These are phyloP conservation scores for Hirtodrosophila histrioides DNA, from an alignment of 2,888 invertebrate genomes.

Conservation along the genomic window DNA sequence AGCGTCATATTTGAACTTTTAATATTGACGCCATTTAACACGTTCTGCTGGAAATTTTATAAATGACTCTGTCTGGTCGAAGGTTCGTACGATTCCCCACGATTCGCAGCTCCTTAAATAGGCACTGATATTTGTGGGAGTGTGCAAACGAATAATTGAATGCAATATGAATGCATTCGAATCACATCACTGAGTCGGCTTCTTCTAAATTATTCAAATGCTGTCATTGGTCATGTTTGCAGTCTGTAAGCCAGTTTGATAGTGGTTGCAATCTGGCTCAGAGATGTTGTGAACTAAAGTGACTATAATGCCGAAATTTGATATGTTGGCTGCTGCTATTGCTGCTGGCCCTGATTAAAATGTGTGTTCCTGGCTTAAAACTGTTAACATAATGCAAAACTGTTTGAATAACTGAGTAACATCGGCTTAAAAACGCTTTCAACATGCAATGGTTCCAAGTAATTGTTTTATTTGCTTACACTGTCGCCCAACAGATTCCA, in stretches of 20 bases:
- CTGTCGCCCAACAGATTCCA: neutral
- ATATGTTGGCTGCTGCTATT: too few species aligned
- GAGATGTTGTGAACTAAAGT: too few species aligned
- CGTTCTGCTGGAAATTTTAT: conserved; percentile 76
- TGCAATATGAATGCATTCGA: conserved; percentile 45
- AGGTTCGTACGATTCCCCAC: conserved; percentile 1
- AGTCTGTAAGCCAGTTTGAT: neutral
- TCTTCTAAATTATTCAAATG: conserved; percentile 19
- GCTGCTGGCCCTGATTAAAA: too few species aligned
- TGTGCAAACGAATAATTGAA: conserved; percentile 39
- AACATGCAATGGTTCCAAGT: too few species aligned
- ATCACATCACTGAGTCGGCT: conserved; percentile 11
- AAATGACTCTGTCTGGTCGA: conserved; percentile 71
- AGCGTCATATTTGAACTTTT: conserved; percentile 79
- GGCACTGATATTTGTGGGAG: conserved; percentile 38
- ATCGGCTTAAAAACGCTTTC: too few species aligned
- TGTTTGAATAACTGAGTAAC: too few species aligned
- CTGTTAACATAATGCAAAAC: too few species aligned
- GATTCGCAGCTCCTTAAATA: conserved; percentile 2
- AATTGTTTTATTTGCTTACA: too few species aligned
- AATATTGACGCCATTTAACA: conserved; percentile 79
- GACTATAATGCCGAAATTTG: too few species aligned
- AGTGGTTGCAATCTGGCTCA: neutral
- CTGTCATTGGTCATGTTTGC: neutral
- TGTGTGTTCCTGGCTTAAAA: too few species aligned